Evolutionary conservation across 2,888 invertebrate species (phyloP).

Genomic region (Zaprionus lineosus): DNA sequence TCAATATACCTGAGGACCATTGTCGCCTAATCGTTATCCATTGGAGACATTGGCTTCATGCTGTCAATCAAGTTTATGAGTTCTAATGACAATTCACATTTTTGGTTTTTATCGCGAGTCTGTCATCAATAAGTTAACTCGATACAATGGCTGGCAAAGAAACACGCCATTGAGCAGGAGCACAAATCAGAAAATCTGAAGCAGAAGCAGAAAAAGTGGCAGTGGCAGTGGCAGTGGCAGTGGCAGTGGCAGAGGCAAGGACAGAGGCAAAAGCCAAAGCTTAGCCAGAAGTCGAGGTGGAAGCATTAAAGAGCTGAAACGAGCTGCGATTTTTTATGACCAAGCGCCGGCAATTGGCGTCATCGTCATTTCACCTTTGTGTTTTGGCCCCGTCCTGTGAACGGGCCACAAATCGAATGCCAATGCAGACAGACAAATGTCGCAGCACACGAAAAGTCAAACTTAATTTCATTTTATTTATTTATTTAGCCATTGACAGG

Average conservation of each 20-base stretch:
- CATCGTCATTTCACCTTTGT: constrained; percentile 74
- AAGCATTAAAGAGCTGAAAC: constrained; percentile 53
- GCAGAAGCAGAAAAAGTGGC: not conserved
- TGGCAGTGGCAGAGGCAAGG: too few species aligned
- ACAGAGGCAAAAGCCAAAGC: too few species aligned
- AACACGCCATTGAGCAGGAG: constrained; percentile 69
- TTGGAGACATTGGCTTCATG: constrained; percentile 18
- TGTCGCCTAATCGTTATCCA: constrained; percentile 32
- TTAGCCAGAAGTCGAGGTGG: too few species aligned
- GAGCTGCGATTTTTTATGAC: constrained; percentile 76
- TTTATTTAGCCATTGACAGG: constrained; percentile 59
- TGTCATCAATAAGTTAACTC: constrained; percentile 81
- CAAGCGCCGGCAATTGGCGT: constrained; percentile 45
- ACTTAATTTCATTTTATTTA: constrained; percentile 73
- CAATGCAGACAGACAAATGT: constrained; percentile 56
- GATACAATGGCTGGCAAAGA: constrained; percentile 67
- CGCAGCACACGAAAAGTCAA: constrained; percentile 57
- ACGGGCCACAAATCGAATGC: constrained; percentile 48
- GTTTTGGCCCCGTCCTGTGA: constrained; percentile 32
- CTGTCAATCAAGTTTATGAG: constrained; percentile 75
- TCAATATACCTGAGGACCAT: constrained; percentile 41
- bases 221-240: too few species aligned
- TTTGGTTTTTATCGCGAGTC: constrained; percentile 79
- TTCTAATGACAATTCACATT: constrained; percentile 79
- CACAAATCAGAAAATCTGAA: constrained; percentile 66